Evolutionary conservation across 2,797 vertebrate genomes (phyloP).

Genomic region (Catamblyrhynchus diadema): DNA sequence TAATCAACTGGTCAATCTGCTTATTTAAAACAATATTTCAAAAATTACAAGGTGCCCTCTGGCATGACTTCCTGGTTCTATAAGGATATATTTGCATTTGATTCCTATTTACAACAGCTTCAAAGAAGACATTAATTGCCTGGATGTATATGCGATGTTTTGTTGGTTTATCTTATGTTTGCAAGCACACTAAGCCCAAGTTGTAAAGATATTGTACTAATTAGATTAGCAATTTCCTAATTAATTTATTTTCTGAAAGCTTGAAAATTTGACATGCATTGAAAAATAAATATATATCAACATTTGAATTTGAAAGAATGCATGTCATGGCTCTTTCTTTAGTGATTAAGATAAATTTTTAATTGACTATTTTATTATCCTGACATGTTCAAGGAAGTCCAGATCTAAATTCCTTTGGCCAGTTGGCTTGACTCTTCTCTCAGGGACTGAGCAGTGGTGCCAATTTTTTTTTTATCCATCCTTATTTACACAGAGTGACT

Average conservation of each 20-base stretch:
- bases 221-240: not conserved
- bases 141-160: not conserved
- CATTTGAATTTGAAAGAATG: not conserved
- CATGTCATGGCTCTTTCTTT: not conserved
- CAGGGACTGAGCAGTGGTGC: not conserved
- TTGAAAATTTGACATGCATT: not conserved
- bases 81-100: not conserved
- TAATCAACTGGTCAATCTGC: not conserved
- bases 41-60: not conserved
- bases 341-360: not conserved
- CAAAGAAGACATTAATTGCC: not conserved
- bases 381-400: not conserved
- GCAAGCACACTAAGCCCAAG: not conserved
- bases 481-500: slow-evolving; percentile 31
- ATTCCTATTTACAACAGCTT: not conserved
- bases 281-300: not conserved
- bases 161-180: not conserved
- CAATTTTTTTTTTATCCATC: slow-evolving; percentile 3
- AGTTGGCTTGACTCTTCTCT: not conserved
- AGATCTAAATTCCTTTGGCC: slow-evolving; percentile 28
- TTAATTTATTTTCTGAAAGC: not conserved
- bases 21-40: not conserved
- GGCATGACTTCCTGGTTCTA: not conserved
- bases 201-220: not conserved
- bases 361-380: not conserved